Evolutionary conservation across 1,140 invertebrate genomes (phyloP).

Genomic region (Drosophila sulfurigaster): DNA sequence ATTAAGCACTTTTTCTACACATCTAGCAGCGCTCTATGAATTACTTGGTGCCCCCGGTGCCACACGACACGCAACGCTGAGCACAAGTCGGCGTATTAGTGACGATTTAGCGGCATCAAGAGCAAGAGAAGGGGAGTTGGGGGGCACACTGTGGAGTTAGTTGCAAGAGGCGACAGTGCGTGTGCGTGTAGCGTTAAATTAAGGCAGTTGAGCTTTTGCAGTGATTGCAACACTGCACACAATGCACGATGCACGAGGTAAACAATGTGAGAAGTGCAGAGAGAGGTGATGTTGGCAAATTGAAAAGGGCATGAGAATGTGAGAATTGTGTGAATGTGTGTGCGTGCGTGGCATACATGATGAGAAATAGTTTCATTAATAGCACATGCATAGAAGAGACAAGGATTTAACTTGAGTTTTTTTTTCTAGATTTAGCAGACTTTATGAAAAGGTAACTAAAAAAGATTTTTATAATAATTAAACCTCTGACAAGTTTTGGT

Average conservation of each 20-base stretch:
- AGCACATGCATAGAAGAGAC: background rate
- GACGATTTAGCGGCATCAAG: slow-evolving; percentile 69
- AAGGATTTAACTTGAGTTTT: background rate
- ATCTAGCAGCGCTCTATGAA: slow-evolving; percentile 39
- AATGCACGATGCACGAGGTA: slow-evolving; percentile 13
- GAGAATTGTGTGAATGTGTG: background rate
- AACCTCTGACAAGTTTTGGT: too few relatives aligned
- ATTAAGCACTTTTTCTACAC: slow-evolving; percentile 51
- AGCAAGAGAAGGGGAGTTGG: background rate
- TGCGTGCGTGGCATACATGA: slow-evolving; percentile 2
- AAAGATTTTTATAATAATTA: too few relatives aligned
- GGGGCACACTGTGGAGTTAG: background rate
- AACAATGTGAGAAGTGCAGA: slow-evolving; percentile 14
- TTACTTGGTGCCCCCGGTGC: slow-evolving; percentile 45
- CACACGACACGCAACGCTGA: slow-evolving; percentile 61
- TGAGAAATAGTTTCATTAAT: slow-evolving; percentile 8
- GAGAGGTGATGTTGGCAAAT: slow-evolving; percentile 28
- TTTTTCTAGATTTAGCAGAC: background rate
- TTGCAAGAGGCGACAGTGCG: slow-evolving; percentile 44
- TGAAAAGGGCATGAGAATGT: slow-evolving; percentile 27
- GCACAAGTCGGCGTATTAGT: slow-evolving; percentile 76
- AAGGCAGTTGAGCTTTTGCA: slow-evolving; percentile 47
- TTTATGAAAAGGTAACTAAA: too few relatives aligned
- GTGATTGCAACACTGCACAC: slow-evolving; percentile 36
- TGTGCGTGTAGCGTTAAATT: slow-evolving; percentile 79